A percentile compares a stretch with the other conserved stretches of the same genome.
Conservation (phyloP, 2,888 invertebrate species). For the Chorisops tibialis region DNA sequence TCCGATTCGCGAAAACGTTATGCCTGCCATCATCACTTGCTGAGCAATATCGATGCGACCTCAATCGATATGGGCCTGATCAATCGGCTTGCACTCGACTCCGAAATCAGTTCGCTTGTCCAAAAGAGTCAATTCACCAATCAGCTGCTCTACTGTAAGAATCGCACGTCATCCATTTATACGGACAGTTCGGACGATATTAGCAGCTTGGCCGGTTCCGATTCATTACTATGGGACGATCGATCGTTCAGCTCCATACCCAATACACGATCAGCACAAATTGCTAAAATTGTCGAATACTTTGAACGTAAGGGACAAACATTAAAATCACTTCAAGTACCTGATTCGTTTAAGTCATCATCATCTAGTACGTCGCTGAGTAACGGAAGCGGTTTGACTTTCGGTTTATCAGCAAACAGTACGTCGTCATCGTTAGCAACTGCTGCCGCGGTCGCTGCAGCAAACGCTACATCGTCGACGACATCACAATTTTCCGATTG, state of each 20-base stretch:
- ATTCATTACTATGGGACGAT: constrained; percentile 68
- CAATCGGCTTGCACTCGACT: constrained; percentile 53
- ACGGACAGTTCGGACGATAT: constrained; percentile 85
- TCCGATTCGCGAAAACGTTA: constrained; percentile 45
- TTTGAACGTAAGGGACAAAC: constrained; percentile 74
- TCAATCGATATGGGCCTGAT: constrained; percentile 54
- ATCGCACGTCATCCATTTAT: constrained; percentile 76
- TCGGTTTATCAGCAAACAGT: constrained; percentile 28
- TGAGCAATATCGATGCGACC: constrained; percentile 50
- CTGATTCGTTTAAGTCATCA: constrained; percentile 42
- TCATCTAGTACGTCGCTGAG: constrained; percentile 24
- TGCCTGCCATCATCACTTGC: constrained; percentile 43
- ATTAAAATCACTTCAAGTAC: constrained; percentile 54
- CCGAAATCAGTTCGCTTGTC: constrained; percentile 53
- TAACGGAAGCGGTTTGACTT: constrained; percentile 10
- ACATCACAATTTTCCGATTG: constrained; percentile 23
- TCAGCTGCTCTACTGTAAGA: constrained; percentile 59
- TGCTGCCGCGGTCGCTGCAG: constrained; percentile 34
- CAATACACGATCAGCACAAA: constrained; percentile 62
- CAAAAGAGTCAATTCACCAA: constrained; percentile 53
- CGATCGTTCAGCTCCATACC: constrained; percentile 57
- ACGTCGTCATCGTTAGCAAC: constrained; percentile 34
- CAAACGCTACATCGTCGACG: constrained; percentile 26
- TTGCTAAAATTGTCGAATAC: constrained; percentile 82
- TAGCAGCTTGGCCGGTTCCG: constrained; percentile 75